Conservation (phyloP, 2,888 invertebrate genomes). For the Vandiemenella viatica region DNA sequence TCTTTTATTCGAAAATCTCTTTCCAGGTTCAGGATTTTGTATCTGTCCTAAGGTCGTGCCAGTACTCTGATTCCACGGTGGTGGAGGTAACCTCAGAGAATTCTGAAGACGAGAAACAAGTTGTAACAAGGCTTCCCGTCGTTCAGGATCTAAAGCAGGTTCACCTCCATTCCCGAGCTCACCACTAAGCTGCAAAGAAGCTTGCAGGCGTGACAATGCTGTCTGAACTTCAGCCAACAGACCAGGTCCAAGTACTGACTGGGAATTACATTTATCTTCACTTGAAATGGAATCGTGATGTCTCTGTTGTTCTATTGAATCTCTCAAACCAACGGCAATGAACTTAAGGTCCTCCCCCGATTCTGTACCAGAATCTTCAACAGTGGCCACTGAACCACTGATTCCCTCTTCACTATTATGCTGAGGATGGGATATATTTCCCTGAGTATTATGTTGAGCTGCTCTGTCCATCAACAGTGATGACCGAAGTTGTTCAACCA, state of each 20-base stretch:
- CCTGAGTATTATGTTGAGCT: background rate
- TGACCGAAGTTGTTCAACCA: slow-evolving; percentile 31
- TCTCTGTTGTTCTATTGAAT: slow-evolving; percentile 35
- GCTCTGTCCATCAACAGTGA: slow-evolving; percentile 25
- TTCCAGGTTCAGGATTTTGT: background rate
- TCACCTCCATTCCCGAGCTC: slow-evolving; percentile 23
- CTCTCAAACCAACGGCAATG: slow-evolving; percentile 34
- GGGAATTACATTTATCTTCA: background rate
- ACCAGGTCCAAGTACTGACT: slow-evolving; percentile 26
- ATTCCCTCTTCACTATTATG: background rate
- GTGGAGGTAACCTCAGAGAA: slow-evolving; percentile 28
- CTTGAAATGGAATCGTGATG: slow-evolving; percentile 29
- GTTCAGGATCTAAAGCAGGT: slow-evolving; percentile 32
- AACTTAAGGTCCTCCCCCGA: slow-evolving; percentile 51
- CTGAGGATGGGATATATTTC: background rate
- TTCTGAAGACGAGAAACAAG: slow-evolving; percentile 55
- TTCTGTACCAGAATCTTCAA: slow-evolving; percentile 50
- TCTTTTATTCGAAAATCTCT: slow-evolving; percentile 24
- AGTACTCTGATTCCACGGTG: slow-evolving; percentile 10
- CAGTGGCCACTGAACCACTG: slow-evolving; percentile 12
- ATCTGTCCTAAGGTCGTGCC: background rate
- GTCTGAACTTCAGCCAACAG: slow-evolving; percentile 61
- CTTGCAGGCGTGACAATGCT: slow-evolving; percentile 55
- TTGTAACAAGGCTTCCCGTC: slow-evolving; percentile 44
- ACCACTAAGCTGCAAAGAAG: slow-evolving; percentile 18